phyloP scores from a whole-genome alignment of 2,797 vertebrate genomes.

The Rhyacichthys aspro region DNA sequence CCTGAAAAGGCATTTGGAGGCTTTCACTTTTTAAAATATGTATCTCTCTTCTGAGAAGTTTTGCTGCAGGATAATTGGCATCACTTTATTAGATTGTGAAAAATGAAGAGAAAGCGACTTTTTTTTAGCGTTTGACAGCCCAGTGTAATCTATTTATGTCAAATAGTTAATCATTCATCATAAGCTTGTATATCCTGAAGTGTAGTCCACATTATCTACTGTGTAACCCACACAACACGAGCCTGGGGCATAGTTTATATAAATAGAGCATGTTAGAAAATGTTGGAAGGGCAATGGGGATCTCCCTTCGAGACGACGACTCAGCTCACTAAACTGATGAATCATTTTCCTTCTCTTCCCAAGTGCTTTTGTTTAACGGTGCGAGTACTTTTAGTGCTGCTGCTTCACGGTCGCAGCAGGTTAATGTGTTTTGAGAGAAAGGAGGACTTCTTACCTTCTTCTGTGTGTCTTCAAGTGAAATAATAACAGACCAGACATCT shows the following conservation, averaged over 20 bases:
- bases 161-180: conserved; percentile 57
- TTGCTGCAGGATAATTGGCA: conserved; percentile 19
- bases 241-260: conserved; percentile 53
- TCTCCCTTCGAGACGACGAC: conserved; percentile 27
- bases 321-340: conserved; percentile 35
- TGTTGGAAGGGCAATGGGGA: conserved; percentile 38
- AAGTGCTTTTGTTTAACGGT: conserved; percentile 27
- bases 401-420: conserved; percentile 6
- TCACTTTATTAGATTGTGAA: conserved; percentile 41
- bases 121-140: conserved; percentile 39
- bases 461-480: conserved; percentile 9
- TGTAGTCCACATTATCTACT: conserved; percentile 33
- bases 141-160: conserved; percentile 44
- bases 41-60: conserved; percentile 15
- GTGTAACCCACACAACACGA: conserved; percentile 31
- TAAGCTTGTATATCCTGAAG: conserved; percentile 24
- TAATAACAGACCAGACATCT: too few species aligned
- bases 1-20: conserved; percentile 8
- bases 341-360: conserved; percentile 30
- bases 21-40: conserved; percentile 16
- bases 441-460: background rate
- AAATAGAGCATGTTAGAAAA: conserved; percentile 51
- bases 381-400: conserved; percentile 22
- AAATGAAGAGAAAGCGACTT: conserved; percentile 35
- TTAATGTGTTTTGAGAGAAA: conserved; percentile 21